These are phyloP conservation scores for Listronotus oregonensis DNA, from an alignment of 1,140 invertebrate species.

Conservation along the genomic window DNA sequence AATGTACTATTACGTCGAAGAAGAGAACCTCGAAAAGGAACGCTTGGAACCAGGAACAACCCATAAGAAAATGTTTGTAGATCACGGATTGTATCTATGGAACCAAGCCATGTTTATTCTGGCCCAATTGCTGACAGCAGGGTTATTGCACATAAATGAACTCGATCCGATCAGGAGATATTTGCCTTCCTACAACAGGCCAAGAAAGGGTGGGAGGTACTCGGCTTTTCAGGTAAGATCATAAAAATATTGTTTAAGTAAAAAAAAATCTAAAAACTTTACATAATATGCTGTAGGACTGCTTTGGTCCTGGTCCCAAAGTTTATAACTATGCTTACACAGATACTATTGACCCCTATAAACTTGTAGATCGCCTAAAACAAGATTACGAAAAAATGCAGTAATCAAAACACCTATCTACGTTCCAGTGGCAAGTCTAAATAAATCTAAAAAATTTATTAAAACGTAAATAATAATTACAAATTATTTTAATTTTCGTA, in stretches of 20 bases:
- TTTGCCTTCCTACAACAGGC: conserved; percentile 93
- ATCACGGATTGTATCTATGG: conserved; percentile 76
- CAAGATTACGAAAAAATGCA: no score
- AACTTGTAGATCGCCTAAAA: no score
- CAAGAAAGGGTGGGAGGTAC: conserved; percentile 86
- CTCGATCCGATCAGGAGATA: conserved; percentile 94
- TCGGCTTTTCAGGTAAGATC: conserved; percentile 91
- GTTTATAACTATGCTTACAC: no score
- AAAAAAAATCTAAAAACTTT: no score
- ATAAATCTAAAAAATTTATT: no score
- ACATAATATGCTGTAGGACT: no score
- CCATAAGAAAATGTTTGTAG: conserved; percentile 64
- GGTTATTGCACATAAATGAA: conserved; percentile 91
- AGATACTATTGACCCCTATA: no score
- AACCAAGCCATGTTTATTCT: conserved; percentile 95
- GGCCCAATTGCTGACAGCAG: conserved; percentile 85
- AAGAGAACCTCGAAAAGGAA: conserved; percentile 79
- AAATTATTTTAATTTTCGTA: no score
- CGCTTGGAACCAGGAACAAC: conserved; percentile 73
- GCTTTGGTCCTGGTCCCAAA: no score
- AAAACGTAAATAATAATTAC: no score
- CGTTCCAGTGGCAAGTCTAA: no score
- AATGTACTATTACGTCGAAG: conserved; percentile 89
- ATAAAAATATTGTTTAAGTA: background rate
- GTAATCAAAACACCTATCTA: no score